Evolutionary conservation across 2,888 invertebrate species (phyloP).

Genomic region (Lagria hirta): DNA sequence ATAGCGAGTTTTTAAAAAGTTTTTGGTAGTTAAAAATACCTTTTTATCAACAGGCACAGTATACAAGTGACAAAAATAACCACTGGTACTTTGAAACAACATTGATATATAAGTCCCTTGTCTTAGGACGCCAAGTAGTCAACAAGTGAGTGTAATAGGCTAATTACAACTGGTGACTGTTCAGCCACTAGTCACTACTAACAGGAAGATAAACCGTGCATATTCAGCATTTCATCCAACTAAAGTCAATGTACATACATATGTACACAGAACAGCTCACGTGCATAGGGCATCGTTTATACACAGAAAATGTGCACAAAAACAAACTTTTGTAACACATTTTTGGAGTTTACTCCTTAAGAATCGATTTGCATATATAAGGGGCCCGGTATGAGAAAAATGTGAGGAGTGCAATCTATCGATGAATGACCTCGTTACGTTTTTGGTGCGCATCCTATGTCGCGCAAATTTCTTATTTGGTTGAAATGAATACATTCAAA

Average conservation of each 20-base stretch:
- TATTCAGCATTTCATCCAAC: constrained; percentile 53
- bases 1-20: constrained; percentile 45
- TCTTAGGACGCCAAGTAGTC: constrained; percentile 45
- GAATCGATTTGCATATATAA: no score
- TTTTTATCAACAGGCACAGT: constrained; percentile 51
- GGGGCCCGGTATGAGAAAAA: no score
- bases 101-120: constrained; percentile 45
- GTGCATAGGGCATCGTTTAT: constrained; percentile 40
- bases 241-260: constrained; percentile 50
- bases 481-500: no score
- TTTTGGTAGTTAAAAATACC: constrained; percentile 47
- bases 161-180: constrained; percentile 49
- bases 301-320: constrained; percentile 39
- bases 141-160: constrained; percentile 48
- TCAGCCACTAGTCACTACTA: constrained; percentile 53
- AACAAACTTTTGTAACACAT: constrained; percentile 26
- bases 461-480: no score
- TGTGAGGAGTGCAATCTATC: no score
- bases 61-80: constrained; percentile 50
- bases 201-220: constrained; percentile 58
- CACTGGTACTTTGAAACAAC: constrained; percentile 51
- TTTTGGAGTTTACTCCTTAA: no score
- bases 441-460: no score
- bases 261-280: constrained; percentile 49
- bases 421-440: no score